A percentile compares a stretch with the other conserved stretches of the same genome.
These are phyloP conservation scores for Actinia equina DNA, from an alignment of 64 coral and sea anemone species.

Conservation along the genomic window DNA sequence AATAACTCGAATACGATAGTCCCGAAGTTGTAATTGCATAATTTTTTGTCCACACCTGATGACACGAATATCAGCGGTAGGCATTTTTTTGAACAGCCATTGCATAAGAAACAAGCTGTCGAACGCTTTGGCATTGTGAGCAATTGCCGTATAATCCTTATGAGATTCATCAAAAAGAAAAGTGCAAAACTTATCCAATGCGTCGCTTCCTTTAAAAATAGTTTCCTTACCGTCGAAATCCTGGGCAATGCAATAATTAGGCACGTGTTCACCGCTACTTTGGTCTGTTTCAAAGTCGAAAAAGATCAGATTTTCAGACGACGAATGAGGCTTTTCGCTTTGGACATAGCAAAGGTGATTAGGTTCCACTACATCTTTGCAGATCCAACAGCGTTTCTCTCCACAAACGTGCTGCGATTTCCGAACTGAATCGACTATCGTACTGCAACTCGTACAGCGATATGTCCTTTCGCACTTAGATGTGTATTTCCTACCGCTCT, in stretches of 20 bases:
- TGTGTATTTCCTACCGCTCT: background rate
- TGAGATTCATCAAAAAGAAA: conserved; percentile 2
- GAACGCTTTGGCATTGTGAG: background rate
- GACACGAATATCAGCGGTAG: background rate
- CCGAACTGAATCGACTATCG: background rate
- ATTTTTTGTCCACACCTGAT: background rate
- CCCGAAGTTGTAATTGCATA: background rate
- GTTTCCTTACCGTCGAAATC: background rate
- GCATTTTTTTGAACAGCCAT: background rate
- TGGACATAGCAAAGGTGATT: background rate
- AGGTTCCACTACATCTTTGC: background rate
- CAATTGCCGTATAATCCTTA: background rate
- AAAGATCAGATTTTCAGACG: background rate
- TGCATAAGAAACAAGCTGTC: background rate
- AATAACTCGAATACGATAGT: background rate
- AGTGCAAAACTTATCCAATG: background rate
- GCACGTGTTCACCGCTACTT: background rate
- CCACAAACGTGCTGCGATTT: background rate
- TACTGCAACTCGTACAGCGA: background rate
- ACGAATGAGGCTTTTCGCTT: background rate
- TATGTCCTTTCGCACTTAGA: background rate
- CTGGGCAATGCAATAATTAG: background rate
- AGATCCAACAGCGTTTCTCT: background rate
- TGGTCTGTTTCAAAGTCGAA: conserved; percentile 15
- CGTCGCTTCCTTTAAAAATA: background rate